Conservation (phyloP, 2,797 vertebrate genomes). For the Lophura swinhoii region DNA sequence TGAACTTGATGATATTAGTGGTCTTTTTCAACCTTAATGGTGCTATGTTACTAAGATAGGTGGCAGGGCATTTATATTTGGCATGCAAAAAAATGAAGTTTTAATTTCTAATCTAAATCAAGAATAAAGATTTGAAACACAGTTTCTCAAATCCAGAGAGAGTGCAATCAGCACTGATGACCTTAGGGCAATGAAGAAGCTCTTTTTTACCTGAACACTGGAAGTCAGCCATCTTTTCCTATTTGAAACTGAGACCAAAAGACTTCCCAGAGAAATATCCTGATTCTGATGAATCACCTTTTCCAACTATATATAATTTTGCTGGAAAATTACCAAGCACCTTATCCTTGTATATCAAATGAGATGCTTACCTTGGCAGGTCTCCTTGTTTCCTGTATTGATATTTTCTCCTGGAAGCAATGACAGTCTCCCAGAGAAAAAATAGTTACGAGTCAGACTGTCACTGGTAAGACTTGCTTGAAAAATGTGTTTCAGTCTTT, state of each 20-base stretch:
- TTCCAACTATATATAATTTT: neutral
- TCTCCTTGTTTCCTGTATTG: neutral
- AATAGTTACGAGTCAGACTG: neutral
- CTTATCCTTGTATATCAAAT: neutral
- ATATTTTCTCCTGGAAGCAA: neutral
- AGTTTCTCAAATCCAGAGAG: rapidly evolving
- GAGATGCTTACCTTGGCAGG: neutral
- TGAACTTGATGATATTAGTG: too few species aligned
- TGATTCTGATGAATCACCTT: neutral
- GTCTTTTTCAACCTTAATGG: too few species aligned
- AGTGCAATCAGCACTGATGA: rapidly evolving
- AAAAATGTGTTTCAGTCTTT: neutral
- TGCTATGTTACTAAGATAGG: neutral
- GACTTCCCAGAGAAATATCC: neutral
- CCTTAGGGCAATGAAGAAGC: neutral
- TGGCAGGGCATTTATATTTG: neutral
- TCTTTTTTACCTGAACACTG: neutral
- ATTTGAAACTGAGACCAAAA: neutral
- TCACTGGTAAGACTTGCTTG: neutral
- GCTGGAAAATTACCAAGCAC: neutral
- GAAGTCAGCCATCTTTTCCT: neutral
- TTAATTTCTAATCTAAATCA: neutral
- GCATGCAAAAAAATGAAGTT: neutral
- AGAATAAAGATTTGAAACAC: neutral
- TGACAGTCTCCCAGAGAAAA: neutral